Evolutionary conservation across 2,888 invertebrate species (phyloP).

Genomic region (Tridacna gigas): DNA sequence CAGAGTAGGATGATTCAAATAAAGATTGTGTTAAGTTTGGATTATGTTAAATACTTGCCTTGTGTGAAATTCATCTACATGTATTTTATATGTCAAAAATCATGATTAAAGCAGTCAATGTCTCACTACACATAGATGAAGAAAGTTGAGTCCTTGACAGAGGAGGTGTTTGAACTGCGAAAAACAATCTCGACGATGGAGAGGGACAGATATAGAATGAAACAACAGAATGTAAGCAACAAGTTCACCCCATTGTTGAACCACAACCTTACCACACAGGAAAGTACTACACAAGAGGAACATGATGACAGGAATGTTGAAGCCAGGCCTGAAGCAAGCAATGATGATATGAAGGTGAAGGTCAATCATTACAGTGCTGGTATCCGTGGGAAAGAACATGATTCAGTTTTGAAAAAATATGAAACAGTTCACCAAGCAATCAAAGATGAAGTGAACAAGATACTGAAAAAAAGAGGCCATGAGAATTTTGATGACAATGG

Average conservation of each 20-base stretch:
- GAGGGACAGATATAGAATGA: constrained; percentile 64
- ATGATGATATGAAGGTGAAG: not conserved
- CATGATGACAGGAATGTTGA: not conserved
- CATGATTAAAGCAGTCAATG: not conserved
- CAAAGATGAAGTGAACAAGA: not conserved
- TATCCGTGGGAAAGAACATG: constrained; percentile 10
- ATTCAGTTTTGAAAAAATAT: not conserved
- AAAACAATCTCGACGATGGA: constrained; percentile 64
- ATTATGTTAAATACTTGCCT: no score
- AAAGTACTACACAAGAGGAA: not conserved
- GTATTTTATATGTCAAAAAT: no score
- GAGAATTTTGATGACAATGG: not conserved
- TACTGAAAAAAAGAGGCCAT: not conserved
- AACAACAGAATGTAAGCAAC: constrained; percentile 29
- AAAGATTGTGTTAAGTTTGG: no score
- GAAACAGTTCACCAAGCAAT: not conserved
- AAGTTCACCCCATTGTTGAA: constrained; percentile 6
- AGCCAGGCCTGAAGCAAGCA: not conserved
- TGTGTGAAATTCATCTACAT: no score
- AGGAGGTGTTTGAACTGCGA: constrained; percentile 67
- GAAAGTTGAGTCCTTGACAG: constrained; percentile 71
- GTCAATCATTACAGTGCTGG: not conserved
- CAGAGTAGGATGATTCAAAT: no score
- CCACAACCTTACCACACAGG: not conserved
- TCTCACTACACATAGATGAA: constrained; percentile 52